A percentile compares a stretch with the other conserved stretches of the same genome.
Conservation (phyloP, 2,888 invertebrate species). For the Rotaria magnacalcarata region DNA sequence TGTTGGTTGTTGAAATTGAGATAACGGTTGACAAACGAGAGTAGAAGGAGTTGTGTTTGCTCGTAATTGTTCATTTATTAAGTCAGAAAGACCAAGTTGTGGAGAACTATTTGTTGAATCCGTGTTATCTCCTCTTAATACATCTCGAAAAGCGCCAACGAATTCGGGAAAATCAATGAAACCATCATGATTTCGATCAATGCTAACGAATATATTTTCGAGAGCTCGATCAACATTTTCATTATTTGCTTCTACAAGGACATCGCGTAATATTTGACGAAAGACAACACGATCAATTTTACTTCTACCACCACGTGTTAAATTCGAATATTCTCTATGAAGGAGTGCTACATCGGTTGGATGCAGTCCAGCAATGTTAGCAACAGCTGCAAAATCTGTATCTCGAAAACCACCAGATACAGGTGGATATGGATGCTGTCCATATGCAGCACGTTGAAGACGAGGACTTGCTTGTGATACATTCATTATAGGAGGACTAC, state of each 20-base stretch:
- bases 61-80: background rate
- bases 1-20: background rate
- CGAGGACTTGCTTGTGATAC: background rate
- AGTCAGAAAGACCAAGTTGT: background rate
- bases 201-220: background rate
- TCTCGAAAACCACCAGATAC: background rate
- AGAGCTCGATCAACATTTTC: constrained; percentile 13
- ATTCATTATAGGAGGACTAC: background rate
- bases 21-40: background rate
- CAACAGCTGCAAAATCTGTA: background rate
- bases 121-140: background rate
- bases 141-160: constrained; percentile 15
- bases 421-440: background rate
- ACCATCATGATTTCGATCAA: constrained; percentile 34
- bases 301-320: background rate
- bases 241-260: background rate
- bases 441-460: background rate
- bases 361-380: constrained; percentile 18
- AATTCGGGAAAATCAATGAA: constrained; percentile 30
- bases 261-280: constrained; percentile 14
- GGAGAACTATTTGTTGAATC: background rate
- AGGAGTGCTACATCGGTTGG: background rate
- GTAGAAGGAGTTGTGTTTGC: background rate
- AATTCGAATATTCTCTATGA: constrained; percentile 21
- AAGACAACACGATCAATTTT: constrained; percentile 27